A percentile compares a stretch with the other conserved stretches of the same genome.
These are phyloP conservation scores for Spea multiplicata DNA, from an alignment of 2,113 vertebrate species.

Conservation along the genomic window DNA sequence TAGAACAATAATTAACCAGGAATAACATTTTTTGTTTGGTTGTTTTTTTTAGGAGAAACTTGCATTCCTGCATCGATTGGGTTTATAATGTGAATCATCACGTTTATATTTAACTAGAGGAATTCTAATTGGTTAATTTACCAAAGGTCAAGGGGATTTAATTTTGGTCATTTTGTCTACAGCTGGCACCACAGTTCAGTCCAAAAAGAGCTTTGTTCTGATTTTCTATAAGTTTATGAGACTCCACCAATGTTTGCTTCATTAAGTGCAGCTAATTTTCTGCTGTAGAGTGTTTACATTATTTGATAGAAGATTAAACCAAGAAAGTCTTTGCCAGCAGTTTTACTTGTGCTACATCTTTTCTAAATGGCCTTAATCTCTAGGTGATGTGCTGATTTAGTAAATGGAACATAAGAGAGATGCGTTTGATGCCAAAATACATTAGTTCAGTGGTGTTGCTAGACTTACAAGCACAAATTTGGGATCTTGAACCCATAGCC, in stretches of 20 bases:
- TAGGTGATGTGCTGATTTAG: slow-evolving; percentile 28
- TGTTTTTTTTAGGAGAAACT: neutral
- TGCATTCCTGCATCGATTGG: neutral
- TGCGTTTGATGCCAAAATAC: slow-evolving; percentile 9
- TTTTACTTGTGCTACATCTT: slow-evolving; percentile 21
- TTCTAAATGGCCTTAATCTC: slow-evolving; percentile 31
- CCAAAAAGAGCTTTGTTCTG: neutral
- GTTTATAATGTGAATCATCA: neutral
- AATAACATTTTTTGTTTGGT: neutral
- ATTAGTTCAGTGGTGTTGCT: neutral
- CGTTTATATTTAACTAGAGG: neutral
- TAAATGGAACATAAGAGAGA: slow-evolving; percentile 15
- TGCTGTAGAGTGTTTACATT: slow-evolving; percentile 18
- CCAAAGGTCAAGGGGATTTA: no score
- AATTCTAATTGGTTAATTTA: no score
- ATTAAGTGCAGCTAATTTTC: slow-evolving; percentile 30
- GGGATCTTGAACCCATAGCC: no score
- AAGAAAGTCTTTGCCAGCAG: slow-evolving; percentile 21
- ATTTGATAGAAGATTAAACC: slow-evolving; percentile 27
- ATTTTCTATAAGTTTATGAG: slow-evolving; percentile 4
- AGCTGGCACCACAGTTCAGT: neutral
- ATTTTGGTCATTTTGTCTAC: neutral
- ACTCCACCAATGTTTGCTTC: slow-evolving; percentile 27
- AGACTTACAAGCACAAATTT: no score
- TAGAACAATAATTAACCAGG: neutral